phyloP scores from a whole-genome alignment of 92 coral and sea anemone species.

The Virgularia gustaviana region DNA sequence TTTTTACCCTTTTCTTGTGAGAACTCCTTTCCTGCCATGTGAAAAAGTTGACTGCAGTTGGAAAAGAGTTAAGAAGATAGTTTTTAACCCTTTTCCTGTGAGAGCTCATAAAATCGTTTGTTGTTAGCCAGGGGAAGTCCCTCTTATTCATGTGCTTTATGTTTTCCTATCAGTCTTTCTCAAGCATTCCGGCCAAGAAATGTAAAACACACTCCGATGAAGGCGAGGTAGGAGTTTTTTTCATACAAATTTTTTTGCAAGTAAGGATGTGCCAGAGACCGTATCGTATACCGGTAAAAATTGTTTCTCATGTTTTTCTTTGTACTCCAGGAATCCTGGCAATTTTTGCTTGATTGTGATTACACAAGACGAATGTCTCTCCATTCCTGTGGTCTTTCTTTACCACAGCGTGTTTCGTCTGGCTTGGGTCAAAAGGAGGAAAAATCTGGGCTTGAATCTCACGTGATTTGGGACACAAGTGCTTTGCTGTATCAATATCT shows the following conservation, averaged over 20 bases:
- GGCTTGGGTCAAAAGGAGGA: neutral
- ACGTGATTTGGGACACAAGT: slow-evolving; percentile 53
- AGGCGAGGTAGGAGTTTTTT: slow-evolving; percentile 41
- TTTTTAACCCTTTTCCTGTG: too few species aligned
- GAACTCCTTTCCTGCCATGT: too few species aligned
- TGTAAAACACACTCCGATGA: slow-evolving; percentile 62
- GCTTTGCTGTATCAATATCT: slow-evolving; percentile 60
- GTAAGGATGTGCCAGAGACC: too few species aligned
- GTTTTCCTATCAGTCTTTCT: neutral
- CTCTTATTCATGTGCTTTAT: too few species aligned
- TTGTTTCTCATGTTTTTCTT: neutral
- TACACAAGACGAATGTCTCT: neutral
- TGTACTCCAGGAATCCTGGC: slow-evolving; percentile 11
- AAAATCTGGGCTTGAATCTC: neutral
- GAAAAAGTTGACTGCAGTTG: too few species aligned
- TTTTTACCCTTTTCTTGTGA: neutral
- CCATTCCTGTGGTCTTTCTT: neutral
- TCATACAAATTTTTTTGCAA: too few species aligned
- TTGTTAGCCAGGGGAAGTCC: neutral
- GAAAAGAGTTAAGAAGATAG: neutral
- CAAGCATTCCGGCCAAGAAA: slow-evolving; percentile 62
- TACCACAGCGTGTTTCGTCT: neutral
- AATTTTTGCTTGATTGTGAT: slow-evolving; percentile 4
- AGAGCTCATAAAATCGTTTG: neutral
- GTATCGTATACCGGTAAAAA: too few species aligned